Conservation (phyloP, 92 coral and sea anemone genomes). For the Parazoanthus atlanticus region DNA sequence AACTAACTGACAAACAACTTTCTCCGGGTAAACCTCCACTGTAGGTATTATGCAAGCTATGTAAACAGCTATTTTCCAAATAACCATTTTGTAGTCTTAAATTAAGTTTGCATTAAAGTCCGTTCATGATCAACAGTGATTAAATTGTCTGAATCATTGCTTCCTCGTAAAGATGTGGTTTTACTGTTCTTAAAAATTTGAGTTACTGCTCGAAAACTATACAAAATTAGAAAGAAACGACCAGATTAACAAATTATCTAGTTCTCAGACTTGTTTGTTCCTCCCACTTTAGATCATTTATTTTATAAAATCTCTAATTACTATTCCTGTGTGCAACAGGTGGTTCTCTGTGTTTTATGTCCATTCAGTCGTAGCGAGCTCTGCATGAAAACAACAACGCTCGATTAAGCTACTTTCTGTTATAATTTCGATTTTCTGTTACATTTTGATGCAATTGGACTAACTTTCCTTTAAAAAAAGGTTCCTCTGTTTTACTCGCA, state of each 20-base stretch:
- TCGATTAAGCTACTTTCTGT: neutral
- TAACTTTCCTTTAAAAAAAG: too few species aligned
- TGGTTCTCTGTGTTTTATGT: neutral
- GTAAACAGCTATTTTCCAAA: neutral
- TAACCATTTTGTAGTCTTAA: neutral
- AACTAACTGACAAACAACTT: neutral
- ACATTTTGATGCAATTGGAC: too few species aligned
- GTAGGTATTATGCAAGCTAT: too few species aligned
- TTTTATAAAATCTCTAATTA: neutral
- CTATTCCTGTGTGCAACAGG: slow-evolving; percentile 2
- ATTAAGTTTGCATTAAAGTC: neutral
- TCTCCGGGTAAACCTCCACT: neutral
- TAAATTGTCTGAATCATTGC: too few species aligned
- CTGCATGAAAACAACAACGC: neutral
- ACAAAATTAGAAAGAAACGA: too few species aligned
- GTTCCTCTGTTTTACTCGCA: neutral
- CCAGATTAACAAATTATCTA: too few species aligned
- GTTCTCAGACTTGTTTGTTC: too few species aligned
- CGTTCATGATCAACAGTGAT: too few species aligned
- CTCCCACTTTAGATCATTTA: neutral
- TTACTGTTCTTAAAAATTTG: too few species aligned
- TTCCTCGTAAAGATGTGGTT: too few species aligned
- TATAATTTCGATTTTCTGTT: neutral
- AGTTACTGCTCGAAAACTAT: neutral
- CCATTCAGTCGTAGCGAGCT: neutral